Percentiles rank a stretch among this genome's conserved stretches.
Evolutionary conservation across 2,888 invertebrate genomes (phyloP).

Genomic region (Chrysolina haemoptera): DNA sequence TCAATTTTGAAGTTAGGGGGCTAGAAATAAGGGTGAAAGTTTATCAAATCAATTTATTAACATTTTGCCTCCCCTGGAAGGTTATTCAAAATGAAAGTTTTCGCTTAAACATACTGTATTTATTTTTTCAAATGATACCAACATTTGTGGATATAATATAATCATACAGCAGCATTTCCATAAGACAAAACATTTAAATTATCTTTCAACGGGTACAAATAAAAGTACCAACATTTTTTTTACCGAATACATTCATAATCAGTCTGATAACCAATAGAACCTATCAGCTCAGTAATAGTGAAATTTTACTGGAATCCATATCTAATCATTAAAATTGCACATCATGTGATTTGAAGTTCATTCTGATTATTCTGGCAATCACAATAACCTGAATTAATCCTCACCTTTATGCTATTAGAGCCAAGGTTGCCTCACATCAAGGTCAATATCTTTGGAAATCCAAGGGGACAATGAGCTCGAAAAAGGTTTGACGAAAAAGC

Average conservation of each 20-base stretch:
- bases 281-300: not conserved
- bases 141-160: too few relatives aligned
- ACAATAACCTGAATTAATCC: conserved; percentile 18
- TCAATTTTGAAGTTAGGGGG: too few relatives aligned
- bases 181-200: too few relatives aligned
- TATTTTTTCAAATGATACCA: too few relatives aligned
- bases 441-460: conserved; percentile 13
- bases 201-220: not conserved
- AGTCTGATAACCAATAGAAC: not conserved
- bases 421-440: conserved; percentile 12
- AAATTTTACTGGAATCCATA: conserved; percentile 2
- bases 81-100: too few relatives aligned
- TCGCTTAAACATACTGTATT: too few relatives aligned
- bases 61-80: too few relatives aligned
- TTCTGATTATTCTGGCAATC: not conserved
- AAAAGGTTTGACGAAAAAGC: not conserved
- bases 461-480: not conserved
- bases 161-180: too few relatives aligned
- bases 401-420: conserved; percentile 10
- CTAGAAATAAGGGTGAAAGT: too few relatives aligned
- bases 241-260: not conserved
- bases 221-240: not conserved
- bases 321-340: conserved; percentile 12
- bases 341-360: conserved; percentile 10
- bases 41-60: too few relatives aligned